Base-by-base conservation (phyloP, 2,113 vertebrate genomes). In the Amphiprion percula region DNA sequence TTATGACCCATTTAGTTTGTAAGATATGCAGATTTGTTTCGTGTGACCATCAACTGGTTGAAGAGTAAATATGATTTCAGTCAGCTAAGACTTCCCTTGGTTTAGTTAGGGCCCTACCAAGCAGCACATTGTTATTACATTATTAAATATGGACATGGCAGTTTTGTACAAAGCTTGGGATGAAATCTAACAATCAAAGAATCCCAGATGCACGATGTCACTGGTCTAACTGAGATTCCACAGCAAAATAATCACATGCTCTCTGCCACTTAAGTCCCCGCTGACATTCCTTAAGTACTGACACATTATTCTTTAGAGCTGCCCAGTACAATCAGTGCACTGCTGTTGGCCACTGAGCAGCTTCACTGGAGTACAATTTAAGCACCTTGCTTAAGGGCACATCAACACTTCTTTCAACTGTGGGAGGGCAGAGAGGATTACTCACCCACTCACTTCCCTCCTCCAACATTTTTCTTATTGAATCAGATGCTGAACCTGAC, bases 331-430 rank as follows among this genome's bases (percentile, higher is more conserved):
- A 23, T 41, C 72, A 76, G 62, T 10, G 59, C 59, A 71, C 61
- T 73, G 69, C 59, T 55, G 50, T 1, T 24, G 26, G 11, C 23
- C 44, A 59, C 26, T 16, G 21, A 47, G 47, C 23, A 56, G 39
- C 30, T 33, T 46, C 55, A 58, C 60, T 19, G 47, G 11, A 50
- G 17, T 23, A 21, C 7, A 12, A 55, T 50, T 21, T 14, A 59
- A 21, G 37, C 23, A 28, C 63, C 17, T 68, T 74, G 50, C 73
- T 85, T 39, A 60, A 61, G 59, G 33, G 41, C 68, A 61, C 47
- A 55, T 11, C 28, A 39, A 52, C 23, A 37, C 50, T 60, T 58
- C 47, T 73, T 64, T 75, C 21, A 61, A n/a, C 54, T 55, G 28
- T 26, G 21, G 52, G 15, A 59, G 58, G 17, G 64, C 5, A 47